These are phyloP conservation scores for Lepilemur ruficaudatus DNA, from an alignment of 2,797 vertebrate genomes.

Conservation along the genomic window DNA sequence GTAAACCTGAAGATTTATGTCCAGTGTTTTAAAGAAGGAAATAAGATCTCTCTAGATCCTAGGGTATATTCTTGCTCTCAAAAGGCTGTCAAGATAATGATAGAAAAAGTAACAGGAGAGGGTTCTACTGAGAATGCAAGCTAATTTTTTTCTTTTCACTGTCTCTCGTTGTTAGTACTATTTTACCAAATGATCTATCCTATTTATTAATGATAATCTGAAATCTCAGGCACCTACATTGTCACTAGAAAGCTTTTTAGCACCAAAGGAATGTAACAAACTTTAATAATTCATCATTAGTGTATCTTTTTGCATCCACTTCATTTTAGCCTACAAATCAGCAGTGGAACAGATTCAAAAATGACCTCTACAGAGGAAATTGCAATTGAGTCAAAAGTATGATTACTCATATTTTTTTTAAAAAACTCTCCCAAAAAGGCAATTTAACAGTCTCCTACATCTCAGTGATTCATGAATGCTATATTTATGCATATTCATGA, in stretches of 20 bases:
- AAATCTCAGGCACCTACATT: not conserved
- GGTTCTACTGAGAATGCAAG: not conserved
- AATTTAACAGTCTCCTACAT: constrained; percentile 66
- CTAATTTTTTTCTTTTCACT: not conserved
- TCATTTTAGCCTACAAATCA: constrained; percentile 31
- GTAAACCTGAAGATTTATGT: not conserved
- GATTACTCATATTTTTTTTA: constrained; percentile 75
- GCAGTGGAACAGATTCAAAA: constrained; percentile 53
- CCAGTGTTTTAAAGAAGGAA: constrained; percentile 28
- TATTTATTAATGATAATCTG: constrained; percentile 20
- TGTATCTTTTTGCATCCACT: not conserved
- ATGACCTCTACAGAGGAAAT: constrained; percentile 73
- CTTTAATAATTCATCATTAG: constrained; percentile 7
- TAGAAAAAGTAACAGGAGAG: not conserved
- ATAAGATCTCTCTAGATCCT: not conserved
- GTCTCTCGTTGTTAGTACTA: not conserved
- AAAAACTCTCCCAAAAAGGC: constrained; percentile 62
- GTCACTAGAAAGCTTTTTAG: not conserved
- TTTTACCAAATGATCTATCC: not conserved
- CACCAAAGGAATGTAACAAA: not conserved
- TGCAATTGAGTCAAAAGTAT: constrained; percentile 66
- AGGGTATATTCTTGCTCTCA: not conserved
- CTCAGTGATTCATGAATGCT: constrained; percentile 80
- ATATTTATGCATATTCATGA: constrained; percentile 75
- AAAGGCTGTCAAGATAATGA: not conserved